A percentile compares a stretch with the other conserved stretches of the same genome.
These are phyloP conservation scores for Stichodactyla mertensii DNA, from an alignment of 64 coral and sea anemone genomes.

Conservation along the genomic window DNA sequence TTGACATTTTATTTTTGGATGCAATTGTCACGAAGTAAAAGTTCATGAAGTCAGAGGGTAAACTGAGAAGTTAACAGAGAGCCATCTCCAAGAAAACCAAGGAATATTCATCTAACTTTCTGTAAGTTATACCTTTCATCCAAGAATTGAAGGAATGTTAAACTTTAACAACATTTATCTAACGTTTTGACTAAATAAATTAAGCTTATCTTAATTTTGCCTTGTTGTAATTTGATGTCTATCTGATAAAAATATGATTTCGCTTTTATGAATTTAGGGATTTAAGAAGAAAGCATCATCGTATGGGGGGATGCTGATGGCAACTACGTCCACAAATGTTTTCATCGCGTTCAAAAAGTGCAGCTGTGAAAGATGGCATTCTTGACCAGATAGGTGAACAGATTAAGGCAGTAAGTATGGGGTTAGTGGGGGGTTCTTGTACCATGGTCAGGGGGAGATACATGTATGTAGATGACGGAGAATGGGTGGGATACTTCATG, in stretches of 20 bases:
- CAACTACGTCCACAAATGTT: slow-evolving; percentile 56
- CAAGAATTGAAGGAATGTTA: not conserved
- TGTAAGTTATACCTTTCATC: not conserved
- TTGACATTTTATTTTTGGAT: not conserved
- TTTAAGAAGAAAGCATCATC: not conserved
- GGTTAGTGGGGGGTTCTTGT: not conserved
- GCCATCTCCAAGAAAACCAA: not conserved
- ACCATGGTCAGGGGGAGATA: too few species aligned
- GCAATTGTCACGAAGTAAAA: not conserved
- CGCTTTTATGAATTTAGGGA: not conserved
- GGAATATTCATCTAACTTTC: not conserved
- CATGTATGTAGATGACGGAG: too few species aligned
- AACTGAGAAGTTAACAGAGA: not conserved
- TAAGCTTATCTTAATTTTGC: not conserved
- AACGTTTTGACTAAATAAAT: too few species aligned
- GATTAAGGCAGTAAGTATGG: slow-evolving; percentile 66
- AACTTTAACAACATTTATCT: not conserved
- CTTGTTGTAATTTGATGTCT: not conserved
- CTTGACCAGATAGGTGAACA: slow-evolving; percentile 71
- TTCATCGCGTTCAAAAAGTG: slow-evolving; percentile 38
- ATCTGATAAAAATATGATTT: too few species aligned
- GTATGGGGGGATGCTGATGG: not conserved
- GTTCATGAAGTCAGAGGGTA: not conserved
- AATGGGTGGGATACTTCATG: too few species aligned
- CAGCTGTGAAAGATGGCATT: slow-evolving; percentile 63